Percentiles rank a stretch among this genome's conserved stretches.
Evolutionary conservation across 2,113 vertebrate species (phyloP).

Genomic region (Raja brachyura): DNA sequence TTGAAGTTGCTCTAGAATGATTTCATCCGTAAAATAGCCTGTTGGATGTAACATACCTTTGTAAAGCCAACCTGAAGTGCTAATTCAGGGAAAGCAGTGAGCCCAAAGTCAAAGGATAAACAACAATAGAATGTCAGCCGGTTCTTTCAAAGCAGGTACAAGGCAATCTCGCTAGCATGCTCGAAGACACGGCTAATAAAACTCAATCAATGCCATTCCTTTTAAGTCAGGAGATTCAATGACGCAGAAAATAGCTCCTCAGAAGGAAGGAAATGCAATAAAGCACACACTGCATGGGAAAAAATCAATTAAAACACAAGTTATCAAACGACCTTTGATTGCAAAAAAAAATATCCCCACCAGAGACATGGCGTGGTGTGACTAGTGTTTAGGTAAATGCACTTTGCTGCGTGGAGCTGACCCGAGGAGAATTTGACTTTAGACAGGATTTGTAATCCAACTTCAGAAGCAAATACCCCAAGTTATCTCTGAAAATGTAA

Average conservation of each 20-base stretch:
- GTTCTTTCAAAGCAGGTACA: conserved; percentile 44
- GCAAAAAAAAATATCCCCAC: conserved; percentile 39
- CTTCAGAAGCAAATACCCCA: neutral
- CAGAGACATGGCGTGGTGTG: neutral
- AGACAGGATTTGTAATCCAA: neutral
- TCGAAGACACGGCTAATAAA: conserved; percentile 64
- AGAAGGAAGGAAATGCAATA: conserved; percentile 75
- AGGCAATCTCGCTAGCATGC: conserved; percentile 47
- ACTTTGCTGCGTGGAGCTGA: neutral
- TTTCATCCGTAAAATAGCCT: neutral
- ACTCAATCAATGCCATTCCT: conserved; percentile 68
- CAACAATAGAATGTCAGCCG: conserved; percentile 40
- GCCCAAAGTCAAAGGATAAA: conserved; percentile 31
- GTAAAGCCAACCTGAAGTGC: neutral
- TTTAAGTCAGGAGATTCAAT: conserved; percentile 72
- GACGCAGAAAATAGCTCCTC: conserved; percentile 83
- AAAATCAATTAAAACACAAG: conserved; percentile 62
- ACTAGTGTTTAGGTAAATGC: neutral
- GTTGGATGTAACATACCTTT: neutral
- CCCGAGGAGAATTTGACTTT: neutral
- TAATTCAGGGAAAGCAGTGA: conserved; percentile 10
- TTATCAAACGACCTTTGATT: conserved; percentile 56
- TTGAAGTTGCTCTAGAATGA: neutral
- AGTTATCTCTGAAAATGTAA: neutral
- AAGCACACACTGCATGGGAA: conserved; percentile 62